These are phyloP conservation scores for Oceanodroma leucorhoa DNA, from an alignment of 2,797 vertebrate genomes.

Conservation along the genomic window DNA sequence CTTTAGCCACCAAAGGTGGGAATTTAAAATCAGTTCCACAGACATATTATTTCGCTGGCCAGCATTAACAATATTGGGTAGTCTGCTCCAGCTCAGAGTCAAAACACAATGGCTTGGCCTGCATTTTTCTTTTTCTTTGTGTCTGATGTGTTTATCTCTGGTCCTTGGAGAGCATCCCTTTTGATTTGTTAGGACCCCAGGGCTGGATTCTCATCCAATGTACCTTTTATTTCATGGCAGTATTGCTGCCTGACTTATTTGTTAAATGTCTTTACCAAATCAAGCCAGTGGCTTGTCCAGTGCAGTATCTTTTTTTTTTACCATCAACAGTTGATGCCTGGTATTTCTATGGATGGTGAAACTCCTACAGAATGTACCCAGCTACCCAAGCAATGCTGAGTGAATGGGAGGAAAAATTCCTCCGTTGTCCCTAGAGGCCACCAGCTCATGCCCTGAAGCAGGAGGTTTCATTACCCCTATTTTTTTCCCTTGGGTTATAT, in stretches of 20 bases:
- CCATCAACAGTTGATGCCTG: background rate
- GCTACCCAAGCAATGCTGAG: constrained; percentile 13
- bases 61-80: background rate
- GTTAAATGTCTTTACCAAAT: background rate
- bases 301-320: background rate
- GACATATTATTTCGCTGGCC: background rate
- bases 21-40: background rate
- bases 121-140: background rate
- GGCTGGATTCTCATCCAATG: background rate
- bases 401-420: constrained; percentile 13
- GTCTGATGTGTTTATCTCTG: background rate
- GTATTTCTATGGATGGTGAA: background rate
- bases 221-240: background rate
- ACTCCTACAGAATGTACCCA: background rate
- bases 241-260: background rate
- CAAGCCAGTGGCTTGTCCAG: background rate
- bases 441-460: constrained; percentile 13
- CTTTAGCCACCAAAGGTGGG: background rate
- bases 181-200: background rate
- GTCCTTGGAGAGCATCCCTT: background rate
- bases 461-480: background rate
- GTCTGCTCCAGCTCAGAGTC: background rate
- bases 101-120: background rate
- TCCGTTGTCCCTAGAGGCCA: background rate
- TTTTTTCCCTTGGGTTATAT: constrained; percentile 8